phyloP scores from a whole-genome alignment of 2,888 invertebrate genomes.

The Hypsopygia costalis region DNA sequence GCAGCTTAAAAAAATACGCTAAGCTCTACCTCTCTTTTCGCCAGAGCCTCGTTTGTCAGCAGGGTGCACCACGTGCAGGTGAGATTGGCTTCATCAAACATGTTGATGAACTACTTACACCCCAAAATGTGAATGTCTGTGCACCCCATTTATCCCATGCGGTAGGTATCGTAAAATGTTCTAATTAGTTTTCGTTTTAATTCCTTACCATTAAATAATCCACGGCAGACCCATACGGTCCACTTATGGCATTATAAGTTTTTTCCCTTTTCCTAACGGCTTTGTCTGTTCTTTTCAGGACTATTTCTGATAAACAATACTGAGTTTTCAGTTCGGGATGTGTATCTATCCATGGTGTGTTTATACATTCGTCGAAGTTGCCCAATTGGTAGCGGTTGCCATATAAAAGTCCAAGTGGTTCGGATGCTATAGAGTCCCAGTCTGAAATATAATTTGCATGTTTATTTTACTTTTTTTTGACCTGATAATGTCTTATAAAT shows the following conservation, averaged over 20 bases:
- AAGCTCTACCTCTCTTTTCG: too few species aligned
- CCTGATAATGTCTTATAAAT: too few species aligned
- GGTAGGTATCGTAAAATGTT: too few species aligned
- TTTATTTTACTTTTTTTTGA: too few species aligned
- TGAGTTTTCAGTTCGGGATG: slow-evolving; percentile 54
- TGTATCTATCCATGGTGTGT: slow-evolving; percentile 46
- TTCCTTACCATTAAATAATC: slow-evolving; percentile 68
- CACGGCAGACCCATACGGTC: slow-evolving; percentile 64
- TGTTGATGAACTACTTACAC: too few species aligned
- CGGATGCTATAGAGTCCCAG: slow-evolving; percentile 82
- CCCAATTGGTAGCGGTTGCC: slow-evolving; percentile 81
- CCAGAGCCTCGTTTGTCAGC: too few species aligned
- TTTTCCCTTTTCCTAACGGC: slow-evolving; percentile 30
- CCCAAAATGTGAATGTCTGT: too few species aligned
- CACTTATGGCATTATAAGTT: slow-evolving; percentile 28
- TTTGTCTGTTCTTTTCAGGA: slow-evolving; percentile 50
- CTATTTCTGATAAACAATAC: slow-evolving; percentile 74
- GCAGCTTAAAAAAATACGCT: too few species aligned
- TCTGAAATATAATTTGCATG: slow-evolving; percentile 65
- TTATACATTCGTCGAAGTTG: slow-evolving; percentile 81
- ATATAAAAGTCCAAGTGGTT: slow-evolving; percentile 75
- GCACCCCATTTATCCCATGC: too few species aligned
- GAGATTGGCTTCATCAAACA: too few species aligned
- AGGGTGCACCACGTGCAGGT: too few species aligned
- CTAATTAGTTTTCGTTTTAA: too few species aligned